A percentile compares a stretch with the other conserved stretches of the same genome.
Conservation (phyloP, 2,888 invertebrate genomes). For the Suillia variegata region DNA sequence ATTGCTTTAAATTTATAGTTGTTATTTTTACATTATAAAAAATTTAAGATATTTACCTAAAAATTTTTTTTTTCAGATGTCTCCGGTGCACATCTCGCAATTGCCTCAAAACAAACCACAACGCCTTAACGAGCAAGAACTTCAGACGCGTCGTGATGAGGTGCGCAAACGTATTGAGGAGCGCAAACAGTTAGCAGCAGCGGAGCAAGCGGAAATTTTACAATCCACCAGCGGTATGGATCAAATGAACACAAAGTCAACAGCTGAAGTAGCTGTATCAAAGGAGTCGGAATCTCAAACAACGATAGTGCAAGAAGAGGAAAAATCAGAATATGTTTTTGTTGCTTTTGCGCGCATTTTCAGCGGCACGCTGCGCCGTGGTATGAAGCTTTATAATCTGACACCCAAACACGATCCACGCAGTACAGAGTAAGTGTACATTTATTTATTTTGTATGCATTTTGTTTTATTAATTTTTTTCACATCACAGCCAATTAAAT, state of each 20-base stretch:
- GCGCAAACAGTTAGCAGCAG: constrained; percentile 50
- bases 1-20: background rate
- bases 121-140: constrained; percentile 75
- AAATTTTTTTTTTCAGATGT: constrained; percentile 75
- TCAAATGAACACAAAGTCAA: constrained; percentile 35
- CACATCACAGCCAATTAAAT: constrained; percentile 28
- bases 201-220: constrained; percentile 28
- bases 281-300: background rate
- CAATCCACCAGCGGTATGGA: constrained; percentile 43
- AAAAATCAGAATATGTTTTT: constrained; percentile 67
- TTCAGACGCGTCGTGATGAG: constrained; percentile 70
- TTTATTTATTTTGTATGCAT: background rate
- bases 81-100: constrained; percentile 74
- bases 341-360: constrained; percentile 93
- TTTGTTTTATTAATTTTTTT: background rate
- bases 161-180: constrained; percentile 72
- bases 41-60: background rate
- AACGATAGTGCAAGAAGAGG: constrained; percentile 32
- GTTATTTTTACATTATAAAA: background rate
- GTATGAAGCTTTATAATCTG: constrained; percentile 80
- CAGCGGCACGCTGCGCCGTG: constrained; percentile 80
- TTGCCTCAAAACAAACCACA: constrained; percentile 82
- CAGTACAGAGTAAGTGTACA: constrained; percentile 54
- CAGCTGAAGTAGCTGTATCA: background rate
- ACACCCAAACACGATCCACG: constrained; percentile 88